Conservation (phyloP, 1,140 invertebrate species). For the Bombus haemorrhoidalis region DNA sequence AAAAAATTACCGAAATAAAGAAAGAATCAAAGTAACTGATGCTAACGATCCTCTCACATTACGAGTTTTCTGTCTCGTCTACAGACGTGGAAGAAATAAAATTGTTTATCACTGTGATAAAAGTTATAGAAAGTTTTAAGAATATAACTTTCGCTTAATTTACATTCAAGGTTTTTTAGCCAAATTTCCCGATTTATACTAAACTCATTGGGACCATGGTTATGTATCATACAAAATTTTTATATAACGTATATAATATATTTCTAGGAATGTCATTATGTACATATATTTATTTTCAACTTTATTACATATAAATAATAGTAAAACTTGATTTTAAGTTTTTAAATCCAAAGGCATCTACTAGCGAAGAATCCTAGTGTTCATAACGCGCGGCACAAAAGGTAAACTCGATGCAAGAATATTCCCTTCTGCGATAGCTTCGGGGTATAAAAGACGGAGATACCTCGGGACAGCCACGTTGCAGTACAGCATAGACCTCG, state of each 20-base stretch:
- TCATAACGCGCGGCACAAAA: neutral
- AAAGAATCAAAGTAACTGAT: neutral
- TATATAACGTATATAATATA: too few species aligned
- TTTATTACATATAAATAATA: neutral
- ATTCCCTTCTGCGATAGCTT: conserved; percentile 33
- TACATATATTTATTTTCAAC: neutral
- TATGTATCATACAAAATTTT: too few species aligned
- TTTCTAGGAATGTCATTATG: too few species aligned
- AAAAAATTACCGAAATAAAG: neutral
- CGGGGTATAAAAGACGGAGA: conserved; percentile 57
- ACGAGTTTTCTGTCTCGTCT: neutral
- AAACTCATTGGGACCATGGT: too few species aligned
- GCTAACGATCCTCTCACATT: neutral
- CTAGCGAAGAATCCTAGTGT: too few species aligned
- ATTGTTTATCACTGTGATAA: neutral
- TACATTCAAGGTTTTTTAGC: too few species aligned
- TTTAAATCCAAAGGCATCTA: neutral
- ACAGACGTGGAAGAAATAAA: neutral
- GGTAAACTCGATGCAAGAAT: conserved; percentile 26
- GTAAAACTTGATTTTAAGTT: neutral
- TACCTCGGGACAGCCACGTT: conserved; percentile 48
- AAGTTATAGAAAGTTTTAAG: too few species aligned
- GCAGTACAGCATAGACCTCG: conserved; percentile 32
- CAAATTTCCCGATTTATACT: too few species aligned
- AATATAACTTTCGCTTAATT: too few species aligned